Base-by-base conservation (phyloP, 2,113 vertebrate genomes). In the Periophthalmus modestus region DNA sequence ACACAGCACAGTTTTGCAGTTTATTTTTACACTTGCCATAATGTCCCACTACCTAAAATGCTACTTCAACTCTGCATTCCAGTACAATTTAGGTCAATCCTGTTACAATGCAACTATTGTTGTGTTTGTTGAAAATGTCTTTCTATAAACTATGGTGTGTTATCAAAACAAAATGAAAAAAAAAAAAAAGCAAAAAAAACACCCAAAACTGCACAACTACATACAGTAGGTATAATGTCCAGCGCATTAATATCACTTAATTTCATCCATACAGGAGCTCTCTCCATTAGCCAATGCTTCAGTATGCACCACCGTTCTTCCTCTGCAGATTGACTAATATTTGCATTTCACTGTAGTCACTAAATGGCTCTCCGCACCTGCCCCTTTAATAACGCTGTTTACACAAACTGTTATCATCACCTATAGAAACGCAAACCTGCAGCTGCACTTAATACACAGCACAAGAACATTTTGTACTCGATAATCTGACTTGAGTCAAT, bases 311-410 rank as follows among this genome's bases (percentile, higher is more conserved):
- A 87, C 77, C 82, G 80, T 75, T 75, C 57, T 71, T 87, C 65
- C 77, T 19, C 69, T 66, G 65, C 65, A 47, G 19, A 65, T 5
- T 55, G 46, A 67, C 57, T 39, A 75, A 52, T 78, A 85, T 85
- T 81, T 84, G 80, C 80, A 82, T 85, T 82, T 77, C 65, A 77
- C 62, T 28, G 11, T 54, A 57, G 72, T 54, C 83, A 76, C 71
- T 73, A 72, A 72, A 84, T 72, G 68, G 57, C 58, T 21, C 55
- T 82, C 1, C 47, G 71, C 79, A 76, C 62, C 80, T 83, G 85
- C 65, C 74, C 46, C 10, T 67, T 36, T 73, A 54, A 68, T 57
- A 79, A 61, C 13, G 62, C 48, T 23, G 12, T 48, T 47, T 34
- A 66, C 55, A 5, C 47, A 50, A 57, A 55, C 61, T 28, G 24